phyloP scores from a whole-genome alignment of 2,888 invertebrate species.

The Lagria hirta region DNA sequence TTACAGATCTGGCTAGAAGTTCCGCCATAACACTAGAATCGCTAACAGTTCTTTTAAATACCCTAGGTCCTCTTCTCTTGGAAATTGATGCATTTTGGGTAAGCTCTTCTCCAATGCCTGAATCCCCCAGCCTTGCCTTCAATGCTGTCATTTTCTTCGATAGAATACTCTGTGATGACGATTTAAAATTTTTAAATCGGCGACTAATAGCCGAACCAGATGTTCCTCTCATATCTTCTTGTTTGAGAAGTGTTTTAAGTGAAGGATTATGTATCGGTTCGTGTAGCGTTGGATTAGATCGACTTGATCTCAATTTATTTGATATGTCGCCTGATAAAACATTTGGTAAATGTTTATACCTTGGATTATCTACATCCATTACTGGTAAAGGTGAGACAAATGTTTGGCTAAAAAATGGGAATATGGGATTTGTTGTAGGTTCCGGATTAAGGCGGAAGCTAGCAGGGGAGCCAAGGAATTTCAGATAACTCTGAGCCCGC shows the following conservation, averaged over 20 bases:
- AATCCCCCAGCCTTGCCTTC: constrained; percentile 60
- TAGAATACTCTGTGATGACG: constrained; percentile 62
- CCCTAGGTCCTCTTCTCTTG: constrained; percentile 53
- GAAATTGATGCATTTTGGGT: constrained; percentile 55
- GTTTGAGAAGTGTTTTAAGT: constrained; percentile 53
- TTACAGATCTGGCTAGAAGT: constrained; percentile 65
- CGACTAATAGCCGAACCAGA: constrained; percentile 57
- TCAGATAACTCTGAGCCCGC: constrained; percentile 51
- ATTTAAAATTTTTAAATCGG: constrained; percentile 66
- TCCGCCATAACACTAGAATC: constrained; percentile 65
- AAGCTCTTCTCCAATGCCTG: constrained; percentile 54
- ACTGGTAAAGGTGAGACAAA: constrained; percentile 13
- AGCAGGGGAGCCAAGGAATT: constrained; percentile 51
- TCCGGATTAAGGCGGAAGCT: constrained; percentile 48
- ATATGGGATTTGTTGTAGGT: constrained; percentile 1
- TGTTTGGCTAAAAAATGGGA: constrained; percentile 2
- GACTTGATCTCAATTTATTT: constrained; percentile 28
- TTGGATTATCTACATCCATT: constrained; percentile 22
- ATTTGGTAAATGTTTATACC: constrained; percentile 36
- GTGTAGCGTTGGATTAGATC: constrained; percentile 36
- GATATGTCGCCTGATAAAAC: constrained; percentile 40
- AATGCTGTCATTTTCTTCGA: constrained; percentile 63
- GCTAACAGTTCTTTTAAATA: constrained; percentile 55
- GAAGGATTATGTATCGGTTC: constrained; percentile 33
- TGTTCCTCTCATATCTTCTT: constrained; percentile 63